A percentile compares a stretch with the other conserved stretches of the same genome.
phyloP scores from a whole-genome alignment of 2,113 vertebrate species.

The Ibidorhyncha struthersii region DNA sequence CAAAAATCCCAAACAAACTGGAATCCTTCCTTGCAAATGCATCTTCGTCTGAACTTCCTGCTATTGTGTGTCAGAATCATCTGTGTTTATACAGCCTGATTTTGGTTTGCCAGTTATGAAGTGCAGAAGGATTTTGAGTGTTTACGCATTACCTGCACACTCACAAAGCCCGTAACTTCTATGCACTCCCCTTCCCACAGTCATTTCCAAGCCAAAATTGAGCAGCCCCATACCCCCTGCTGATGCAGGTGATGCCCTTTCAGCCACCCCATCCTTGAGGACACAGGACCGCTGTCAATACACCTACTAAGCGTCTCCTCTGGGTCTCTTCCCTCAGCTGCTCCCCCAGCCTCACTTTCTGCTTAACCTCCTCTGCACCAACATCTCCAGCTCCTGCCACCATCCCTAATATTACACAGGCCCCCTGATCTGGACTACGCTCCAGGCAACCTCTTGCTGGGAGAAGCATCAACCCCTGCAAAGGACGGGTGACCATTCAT shows the following conservation, averaged over 20 bases:
- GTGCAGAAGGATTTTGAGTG: background rate
- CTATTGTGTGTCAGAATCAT: background rate
- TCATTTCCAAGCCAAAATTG: background rate
- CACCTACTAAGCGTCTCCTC: background rate
- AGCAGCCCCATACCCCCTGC: background rate
- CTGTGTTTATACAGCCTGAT: background rate
- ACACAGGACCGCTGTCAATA: fast-evolving
- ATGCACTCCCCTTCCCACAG: background rate
- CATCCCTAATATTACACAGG: background rate
- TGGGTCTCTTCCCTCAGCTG: background rate
- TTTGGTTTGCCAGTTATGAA: background rate
- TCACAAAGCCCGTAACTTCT: background rate
- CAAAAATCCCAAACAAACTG: background rate
- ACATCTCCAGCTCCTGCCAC: constrained; percentile 4
- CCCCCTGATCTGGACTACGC: background rate
- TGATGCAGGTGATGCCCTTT: background rate
- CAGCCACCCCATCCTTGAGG: background rate
- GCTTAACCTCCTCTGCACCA: background rate
- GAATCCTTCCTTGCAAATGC: background rate
- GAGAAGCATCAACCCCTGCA: background rate
- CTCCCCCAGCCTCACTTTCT: background rate
- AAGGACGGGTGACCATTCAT: background rate
- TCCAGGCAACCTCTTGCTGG: background rate
- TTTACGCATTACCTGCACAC: background rate
- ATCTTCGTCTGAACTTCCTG: background rate